Percentiles rank a stretch among this genome's conserved stretches.
Conservation (phyloP, 2,888 invertebrate genomes). For the Chloroclysta siterata region DNA sequence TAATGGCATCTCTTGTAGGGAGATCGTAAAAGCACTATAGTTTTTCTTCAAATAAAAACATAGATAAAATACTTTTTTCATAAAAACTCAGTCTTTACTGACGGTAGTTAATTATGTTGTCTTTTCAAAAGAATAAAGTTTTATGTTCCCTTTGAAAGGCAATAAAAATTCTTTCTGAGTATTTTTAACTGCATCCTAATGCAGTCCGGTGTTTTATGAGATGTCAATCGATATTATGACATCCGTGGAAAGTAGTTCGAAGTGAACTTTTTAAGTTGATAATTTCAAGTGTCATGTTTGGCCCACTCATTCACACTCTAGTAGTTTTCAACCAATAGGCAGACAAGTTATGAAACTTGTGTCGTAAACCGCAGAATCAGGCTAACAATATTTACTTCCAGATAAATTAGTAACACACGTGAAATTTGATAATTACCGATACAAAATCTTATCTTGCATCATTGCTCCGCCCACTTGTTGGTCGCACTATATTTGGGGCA, state of each 20-base stretch:
- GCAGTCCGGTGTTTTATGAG: slow-evolving; percentile 51
- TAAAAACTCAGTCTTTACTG: slow-evolving; percentile 47
- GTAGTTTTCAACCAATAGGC: slow-evolving; percentile 48
- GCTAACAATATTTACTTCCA: slow-evolving; percentile 74
- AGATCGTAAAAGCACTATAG: slow-evolving; percentile 7
- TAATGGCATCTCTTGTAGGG: slow-evolving; percentile 12
- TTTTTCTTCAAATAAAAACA: slow-evolving; percentile 16
- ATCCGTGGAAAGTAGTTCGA: slow-evolving; percentile 11
- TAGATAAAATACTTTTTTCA: slow-evolving; percentile 39
- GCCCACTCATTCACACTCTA: slow-evolving; percentile 54
- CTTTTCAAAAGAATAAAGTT: slow-evolving; percentile 64
- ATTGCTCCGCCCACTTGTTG: slow-evolving; percentile 67
- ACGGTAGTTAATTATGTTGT: slow-evolving; percentile 61
- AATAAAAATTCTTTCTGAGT: slow-evolving; percentile 74
- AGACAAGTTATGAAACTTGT: slow-evolving; percentile 65
- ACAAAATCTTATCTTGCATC: slow-evolving; percentile 73
- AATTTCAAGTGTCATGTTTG: slow-evolving; percentile 45
- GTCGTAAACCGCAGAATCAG: slow-evolving; percentile 66
- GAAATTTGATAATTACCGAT: slow-evolving; percentile 79
- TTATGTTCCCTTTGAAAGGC: slow-evolving; percentile 66
- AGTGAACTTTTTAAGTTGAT: slow-evolving; percentile 50
- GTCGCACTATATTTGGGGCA: slow-evolving; percentile 40
- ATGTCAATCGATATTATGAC: slow-evolving; percentile 24
- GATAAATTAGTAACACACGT: slow-evolving; percentile 73
- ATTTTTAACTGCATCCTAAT: slow-evolving; percentile 69